Base-by-base conservation (phyloP, 2,888 invertebrate genomes). In the Thereva unica region DNA sequence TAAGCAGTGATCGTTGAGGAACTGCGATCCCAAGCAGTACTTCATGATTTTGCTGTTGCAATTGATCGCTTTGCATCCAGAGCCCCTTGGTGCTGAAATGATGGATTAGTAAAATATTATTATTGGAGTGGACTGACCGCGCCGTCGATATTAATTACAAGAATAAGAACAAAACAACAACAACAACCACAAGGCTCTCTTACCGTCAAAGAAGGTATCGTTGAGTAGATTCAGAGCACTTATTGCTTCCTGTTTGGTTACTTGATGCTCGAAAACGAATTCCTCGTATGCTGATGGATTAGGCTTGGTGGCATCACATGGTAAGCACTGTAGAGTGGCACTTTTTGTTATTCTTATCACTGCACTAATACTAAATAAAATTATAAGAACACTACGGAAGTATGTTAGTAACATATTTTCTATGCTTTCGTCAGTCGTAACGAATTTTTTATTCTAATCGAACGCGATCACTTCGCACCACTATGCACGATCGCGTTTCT, bases 1-100 rank as follows among this genome's bases (percentile, higher is more conserved):
- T 76, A 78, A 80, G 69, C 80, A 81, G 71, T 81, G 80, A 74
- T 81, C 80, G 63, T 80, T 79, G 12, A 81, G 73, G 67, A 81
- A 78, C 70, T 79, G 76, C 23, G 74, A 69, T 52, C 79, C 76
- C 10, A 76, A 70, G 68, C 80, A 81, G 71, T 81, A 81, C 69
- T 76, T 76, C 71, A 75, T 71, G 34, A 76, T 74, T 42, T 74
- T 73, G 34, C 74, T 50, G 9, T 74, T 74, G 68, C 80, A 80
- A 10, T 73, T 63, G 7, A 76, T 73, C 4, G 75, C 73, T 54
- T 74, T 75, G 71, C 80, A 80, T 63, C 73, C 74, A 55, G 74
- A 74, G 8, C 70, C 69, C 40, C 70, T 53, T 2, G 73, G 70
- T 50, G 73, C 78, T 78, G 66, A 6, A 72, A 71, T 23, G 56